These are phyloP conservation scores for Eulemur coronatus DNA, from an alignment of 2,797 vertebrate genomes.

Conservation along the genomic window DNA sequence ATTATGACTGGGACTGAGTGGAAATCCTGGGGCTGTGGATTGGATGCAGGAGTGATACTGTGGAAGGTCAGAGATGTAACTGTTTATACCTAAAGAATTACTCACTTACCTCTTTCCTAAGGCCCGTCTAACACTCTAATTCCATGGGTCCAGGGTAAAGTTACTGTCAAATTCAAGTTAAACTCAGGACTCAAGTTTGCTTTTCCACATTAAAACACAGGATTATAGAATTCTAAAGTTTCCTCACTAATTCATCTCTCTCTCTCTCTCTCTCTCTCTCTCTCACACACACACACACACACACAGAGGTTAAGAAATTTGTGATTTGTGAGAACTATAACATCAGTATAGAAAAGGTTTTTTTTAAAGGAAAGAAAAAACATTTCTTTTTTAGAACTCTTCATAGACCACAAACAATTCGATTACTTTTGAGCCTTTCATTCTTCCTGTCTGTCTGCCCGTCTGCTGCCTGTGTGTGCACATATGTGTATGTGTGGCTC, in stretches of 20 bases:
- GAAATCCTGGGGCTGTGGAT: background rate
- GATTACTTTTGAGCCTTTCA: background rate
- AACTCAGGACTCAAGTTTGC: background rate
- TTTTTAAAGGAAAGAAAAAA: constrained; percentile 9
- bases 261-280: background rate
- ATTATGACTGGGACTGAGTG: background rate
- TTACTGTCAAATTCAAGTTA: constrained; percentile 37
- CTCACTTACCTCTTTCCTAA: constrained; percentile 10
- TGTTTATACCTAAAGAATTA: constrained; percentile 37
- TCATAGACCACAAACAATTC: background rate
- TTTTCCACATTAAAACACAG: constrained; percentile 47
- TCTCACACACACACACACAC: background rate
- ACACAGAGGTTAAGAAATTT: constrained; percentile 35
- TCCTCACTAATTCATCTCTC: background rate
- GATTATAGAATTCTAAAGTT: constrained; percentile 30
- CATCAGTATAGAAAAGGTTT: background rate
- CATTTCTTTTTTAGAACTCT: constrained; percentile 31
- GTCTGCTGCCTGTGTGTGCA: background rate
- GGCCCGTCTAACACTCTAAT: background rate
- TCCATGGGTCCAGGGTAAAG: background rate
- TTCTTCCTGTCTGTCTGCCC: background rate
- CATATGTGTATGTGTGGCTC: background rate
- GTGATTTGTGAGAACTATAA: background rate
- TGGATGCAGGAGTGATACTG: constrained; percentile 13
- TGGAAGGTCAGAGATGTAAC: constrained; percentile 3